Evolutionary conservation across 1,140 invertebrate species (phyloP).

Genomic region (Drosophila miranda): DNA sequence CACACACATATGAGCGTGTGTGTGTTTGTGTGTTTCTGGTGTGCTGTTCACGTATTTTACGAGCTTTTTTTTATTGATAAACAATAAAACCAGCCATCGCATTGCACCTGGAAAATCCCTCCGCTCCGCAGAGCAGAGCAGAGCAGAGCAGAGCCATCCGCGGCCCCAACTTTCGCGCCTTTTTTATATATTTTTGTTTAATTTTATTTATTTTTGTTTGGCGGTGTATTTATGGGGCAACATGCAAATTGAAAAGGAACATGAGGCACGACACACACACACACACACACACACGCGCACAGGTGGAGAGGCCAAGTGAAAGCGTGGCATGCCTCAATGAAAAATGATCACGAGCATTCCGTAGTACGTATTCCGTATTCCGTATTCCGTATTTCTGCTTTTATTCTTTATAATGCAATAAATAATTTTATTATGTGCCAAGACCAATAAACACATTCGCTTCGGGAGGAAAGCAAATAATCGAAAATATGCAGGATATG

Average conservation of each 20-base stretch:
- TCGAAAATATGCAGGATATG: constrained; percentile 45
- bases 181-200: constrained; percentile 75
- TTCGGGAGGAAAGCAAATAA: constrained; percentile 59
- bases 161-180: background rate
- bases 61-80: constrained; percentile 74
- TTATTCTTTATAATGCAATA: constrained; percentile 72
- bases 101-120: constrained; percentile 19
- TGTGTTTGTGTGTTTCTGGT: constrained; percentile 27
- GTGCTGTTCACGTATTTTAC: constrained; percentile 68
- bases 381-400: constrained; percentile 29
- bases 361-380: constrained; percentile 17
- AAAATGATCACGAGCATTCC: constrained; percentile 65
- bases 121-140: too few relatives aligned
- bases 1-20: background rate
- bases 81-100: constrained; percentile 69
- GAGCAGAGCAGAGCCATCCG: background rate
- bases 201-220: constrained; percentile 72
- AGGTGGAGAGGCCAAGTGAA: too few relatives aligned
- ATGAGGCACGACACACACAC: constrained; percentile 25
- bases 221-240: constrained; percentile 56
- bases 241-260: constrained; percentile 70
- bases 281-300: too few relatives aligned
- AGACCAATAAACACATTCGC: constrained; percentile 70
- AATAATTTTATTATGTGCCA: constrained; percentile 78
- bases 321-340: constrained; percentile 13